Evolutionary conservation across 64 coral and sea anemone species (phyloP).

Genomic region (Catalaphyllia jardinei): DNA sequence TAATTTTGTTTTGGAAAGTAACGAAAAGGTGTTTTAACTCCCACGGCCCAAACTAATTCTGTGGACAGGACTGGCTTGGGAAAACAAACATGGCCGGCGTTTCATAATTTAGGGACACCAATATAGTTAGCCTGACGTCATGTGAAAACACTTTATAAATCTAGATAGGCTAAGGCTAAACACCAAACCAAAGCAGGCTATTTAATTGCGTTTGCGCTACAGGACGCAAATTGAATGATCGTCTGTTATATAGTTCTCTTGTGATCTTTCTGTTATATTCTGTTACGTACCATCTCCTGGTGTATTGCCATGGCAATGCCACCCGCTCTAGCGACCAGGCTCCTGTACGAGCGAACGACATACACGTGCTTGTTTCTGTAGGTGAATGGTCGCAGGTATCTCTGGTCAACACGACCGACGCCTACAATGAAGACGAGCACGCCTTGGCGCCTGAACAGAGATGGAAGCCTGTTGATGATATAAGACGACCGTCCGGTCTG

Average conservation of each 20-base stretch:
- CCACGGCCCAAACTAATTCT: no score
- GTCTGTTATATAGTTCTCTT: neutral
- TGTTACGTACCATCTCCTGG: slow-evolving; percentile 57
- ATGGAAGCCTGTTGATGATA: slow-evolving; percentile 16
- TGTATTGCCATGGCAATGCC: slow-evolving; percentile 54
- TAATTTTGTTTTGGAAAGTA: no score
- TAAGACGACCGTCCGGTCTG: slow-evolving; percentile 19
- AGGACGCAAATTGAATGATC: neutral
- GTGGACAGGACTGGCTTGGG: no score
- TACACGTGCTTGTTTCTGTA: slow-evolving; percentile 51
- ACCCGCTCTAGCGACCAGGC: slow-evolving; percentile 43
- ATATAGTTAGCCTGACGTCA: no score
- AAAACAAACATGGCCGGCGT: no score
- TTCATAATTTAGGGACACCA: no score
- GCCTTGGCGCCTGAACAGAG: slow-evolving; percentile 5
- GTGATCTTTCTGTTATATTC: neutral
- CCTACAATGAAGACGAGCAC: slow-evolving; percentile 45
- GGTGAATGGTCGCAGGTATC: slow-evolving; percentile 37
- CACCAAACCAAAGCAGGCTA: no score
- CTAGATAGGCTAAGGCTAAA: no score
- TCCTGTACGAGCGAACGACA: slow-evolving; percentile 36
- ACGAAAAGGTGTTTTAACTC: no score
- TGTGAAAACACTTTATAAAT: no score
- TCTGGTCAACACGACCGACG: slow-evolving; percentile 24
- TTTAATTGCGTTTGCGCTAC: neutral